Base-by-base conservation (phyloP, 2,888 invertebrate species). In the Apamea sordens region DNA sequence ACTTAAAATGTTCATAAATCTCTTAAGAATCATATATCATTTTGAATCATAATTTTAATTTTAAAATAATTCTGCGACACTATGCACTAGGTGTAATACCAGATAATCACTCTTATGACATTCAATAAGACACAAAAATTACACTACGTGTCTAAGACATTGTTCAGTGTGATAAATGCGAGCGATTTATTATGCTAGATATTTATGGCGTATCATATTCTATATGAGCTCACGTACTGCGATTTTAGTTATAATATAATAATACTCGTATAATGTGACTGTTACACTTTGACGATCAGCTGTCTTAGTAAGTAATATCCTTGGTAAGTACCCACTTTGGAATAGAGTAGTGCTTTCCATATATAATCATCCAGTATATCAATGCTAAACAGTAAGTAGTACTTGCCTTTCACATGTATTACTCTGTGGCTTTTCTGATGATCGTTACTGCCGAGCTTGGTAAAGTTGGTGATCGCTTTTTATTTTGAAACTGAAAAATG, bases 111-210 rank as follows among this genome's bases (percentile, higher is more conserved):
- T 79, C 78, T 80, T 80, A 82, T 73, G 69, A 86, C 83, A 87
- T 87, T 89, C 77, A 88, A 88, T 88, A 82, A 86, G 78, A 85
- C 77, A 81, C 81, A 75, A 86, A 84, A 82, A 86, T 84, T 79
- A 83, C 77, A 80, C 78, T 80, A 80, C 68, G 67, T 72, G 61
- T 63, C 75, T 83, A 76, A 80, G 77, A 79, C 86, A 72, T 80
- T 82, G 80, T 86, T 87, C 88, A 71, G 69, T 50, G 44, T 87
- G 82, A 88, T 85, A 89, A 89, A 88, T 87, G 82, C 32, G 44
- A 63, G 64, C 85, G 63, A 88, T 88, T 82, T 88, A 86, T 88
- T 86, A 81, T 71, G 18, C 80, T 65, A 79, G 79, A 87, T 85
- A 80, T 82, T 79, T 73, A 79, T 87, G 72, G 74, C 77, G 73